Evolutionary conservation across 2,888 invertebrate genomes (phyloP), one percentile per base, ranked within the genome.

Genomic region (Lobophora halterata): DNA sequence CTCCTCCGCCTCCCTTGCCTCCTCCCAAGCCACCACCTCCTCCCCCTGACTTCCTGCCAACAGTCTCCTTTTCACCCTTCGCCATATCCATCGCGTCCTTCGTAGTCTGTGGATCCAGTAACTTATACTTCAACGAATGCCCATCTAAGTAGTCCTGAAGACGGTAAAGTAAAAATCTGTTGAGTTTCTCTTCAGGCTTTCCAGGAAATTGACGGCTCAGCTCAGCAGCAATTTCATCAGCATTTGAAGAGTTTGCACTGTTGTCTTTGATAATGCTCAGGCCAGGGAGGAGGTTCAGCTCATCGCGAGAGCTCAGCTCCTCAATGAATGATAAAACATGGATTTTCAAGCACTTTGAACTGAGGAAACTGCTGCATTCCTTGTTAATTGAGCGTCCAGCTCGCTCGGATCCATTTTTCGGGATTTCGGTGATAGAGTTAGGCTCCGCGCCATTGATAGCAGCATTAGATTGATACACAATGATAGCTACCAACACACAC

Each of bases 301-400:
- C 91, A 55, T 91, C 90, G 50, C 91, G 90, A 62, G 93, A 92
- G 52, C 92, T 91, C 16, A 95, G 65, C 27, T 91, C 91, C 64
- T 95, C 95, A 47, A 95, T 88, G 61, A 95, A 91, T 2, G 93
- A 92, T 1, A 94, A 90, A 25, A 93, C 90, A 58, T 95, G 94
- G 45, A 95, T 81, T 66, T 95, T 95, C 19, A 95, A 77, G 63
- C 95, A 95, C 65, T 93, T 93, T 11, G 92, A 87, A 66, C 92
- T 93, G 0, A 87, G 54, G 13, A 71, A 66, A 23, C 71, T 75
- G 20, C 67, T 77, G 48, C 87, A 87, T 54, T 87, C 87, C 41
- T 80, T 86, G 12, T 82, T 75, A 11, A 87, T 41, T 0, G 74
- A 68, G 11, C 81, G 65, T 13, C 83, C 83, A n/a, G 69, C 58